Evolutionary conservation across 1,140 invertebrate genomes (phyloP).

Genomic region (Procambarus virginalis): DNA sequence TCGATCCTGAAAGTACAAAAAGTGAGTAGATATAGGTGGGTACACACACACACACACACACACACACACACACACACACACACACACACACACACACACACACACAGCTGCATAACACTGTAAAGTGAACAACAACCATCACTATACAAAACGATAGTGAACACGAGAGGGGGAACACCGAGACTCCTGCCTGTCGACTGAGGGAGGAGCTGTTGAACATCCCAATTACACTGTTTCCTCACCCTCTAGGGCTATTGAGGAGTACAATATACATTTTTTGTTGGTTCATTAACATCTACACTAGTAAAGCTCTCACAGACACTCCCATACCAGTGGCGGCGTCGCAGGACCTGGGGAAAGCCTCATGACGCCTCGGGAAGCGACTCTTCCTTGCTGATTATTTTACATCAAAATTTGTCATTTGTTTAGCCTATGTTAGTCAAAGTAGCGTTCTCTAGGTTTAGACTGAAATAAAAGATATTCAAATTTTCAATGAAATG

Average conservation of each 20-base stretch:
- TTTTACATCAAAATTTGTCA: too few relatives aligned
- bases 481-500: too few relatives aligned
- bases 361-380: too few relatives aligned
- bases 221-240: background rate
- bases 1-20: too few relatives aligned
- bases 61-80: constrained; percentile 12
- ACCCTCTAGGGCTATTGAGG: background rate
- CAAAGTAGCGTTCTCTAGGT: too few relatives aligned
- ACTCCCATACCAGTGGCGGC: background rate
- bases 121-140: background rate
- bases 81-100: background rate
- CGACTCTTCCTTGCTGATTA: too few relatives aligned
- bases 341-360: too few relatives aligned
- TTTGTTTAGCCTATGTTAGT: too few relatives aligned
- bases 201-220: too few relatives aligned
- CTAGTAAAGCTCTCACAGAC: background rate
- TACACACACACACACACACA: constrained; percentile 9
- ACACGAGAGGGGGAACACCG: background rate
- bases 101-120: background rate
- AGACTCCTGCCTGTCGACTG: background rate
- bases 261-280: background rate
- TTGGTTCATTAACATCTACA: background rate
- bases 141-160: background rate
- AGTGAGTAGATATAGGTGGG: too few relatives aligned
- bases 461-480: too few relatives aligned